Evolutionary conservation across 2,113 vertebrate genomes (phyloP).

Genomic region (Illadopsis cleaveri): DNA sequence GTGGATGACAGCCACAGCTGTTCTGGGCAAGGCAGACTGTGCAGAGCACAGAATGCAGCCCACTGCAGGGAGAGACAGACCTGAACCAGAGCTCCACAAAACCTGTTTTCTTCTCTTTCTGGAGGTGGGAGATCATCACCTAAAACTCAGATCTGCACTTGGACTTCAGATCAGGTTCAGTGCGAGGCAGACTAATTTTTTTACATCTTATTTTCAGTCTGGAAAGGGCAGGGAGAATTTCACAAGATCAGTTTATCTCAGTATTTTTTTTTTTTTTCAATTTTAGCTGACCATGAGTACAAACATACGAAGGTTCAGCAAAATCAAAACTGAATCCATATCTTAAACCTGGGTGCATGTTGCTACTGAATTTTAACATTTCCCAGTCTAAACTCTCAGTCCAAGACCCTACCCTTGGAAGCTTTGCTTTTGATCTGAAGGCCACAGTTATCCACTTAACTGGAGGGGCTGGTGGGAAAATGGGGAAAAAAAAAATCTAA

Average conservation of each 20-base stretch:
- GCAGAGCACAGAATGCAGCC: not conserved
- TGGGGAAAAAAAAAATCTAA: not conserved
- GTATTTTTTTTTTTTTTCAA: not conserved
- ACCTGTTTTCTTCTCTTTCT: not conserved
- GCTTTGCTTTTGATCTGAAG: not conserved
- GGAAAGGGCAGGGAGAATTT: not conserved
- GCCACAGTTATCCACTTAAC: not conserved
- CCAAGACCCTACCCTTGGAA: not conserved
- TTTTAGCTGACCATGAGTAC: not conserved
- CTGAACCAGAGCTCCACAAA: not conserved
- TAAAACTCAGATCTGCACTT: not conserved
- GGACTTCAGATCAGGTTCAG: not conserved
- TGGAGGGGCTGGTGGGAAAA: not conserved
- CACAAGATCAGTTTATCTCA: not conserved
- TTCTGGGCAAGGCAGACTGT: not conserved
- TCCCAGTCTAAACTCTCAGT: not conserved
- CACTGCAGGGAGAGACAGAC: not conserved
- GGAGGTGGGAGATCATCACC: not conserved
- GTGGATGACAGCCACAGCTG: slow-evolving; percentile 22
- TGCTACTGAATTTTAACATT: not conserved
- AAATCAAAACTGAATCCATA: not conserved
- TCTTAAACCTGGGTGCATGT: not conserved
- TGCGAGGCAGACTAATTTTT: not conserved
- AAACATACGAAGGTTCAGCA: not conserved
- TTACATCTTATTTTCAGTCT: not conserved